A percentile compares a stretch with the other conserved stretches of the same genome.
Conservation (phyloP, 1,140 invertebrate genomes). For the Idris sp. region DNA sequence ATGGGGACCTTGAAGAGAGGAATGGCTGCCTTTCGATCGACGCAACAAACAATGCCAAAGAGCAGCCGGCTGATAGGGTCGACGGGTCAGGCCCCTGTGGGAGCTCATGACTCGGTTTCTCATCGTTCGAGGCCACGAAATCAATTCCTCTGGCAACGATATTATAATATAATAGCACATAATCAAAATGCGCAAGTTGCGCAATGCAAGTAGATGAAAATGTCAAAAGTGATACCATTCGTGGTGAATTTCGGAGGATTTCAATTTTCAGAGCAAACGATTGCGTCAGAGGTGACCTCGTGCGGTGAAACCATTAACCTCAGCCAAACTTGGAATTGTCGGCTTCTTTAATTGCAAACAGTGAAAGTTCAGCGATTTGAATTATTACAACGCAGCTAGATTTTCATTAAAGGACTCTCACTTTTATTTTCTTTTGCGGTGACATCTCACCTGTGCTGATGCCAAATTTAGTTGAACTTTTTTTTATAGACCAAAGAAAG, state of each 20-base stretch:
- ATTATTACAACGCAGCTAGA: constrained; percentile 11
- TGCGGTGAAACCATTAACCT: constrained; percentile 59
- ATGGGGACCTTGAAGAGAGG: constrained; percentile 59
- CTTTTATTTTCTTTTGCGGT: constrained; percentile 30
- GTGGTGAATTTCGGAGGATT: constrained; percentile 38
- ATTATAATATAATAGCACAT: no score
- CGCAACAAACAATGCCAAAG: constrained; percentile 73
- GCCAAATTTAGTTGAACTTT: no score
- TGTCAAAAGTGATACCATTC: constrained; percentile 50
- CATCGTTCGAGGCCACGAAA: constrained; percentile 69
- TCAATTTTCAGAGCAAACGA: constrained; percentile 50
- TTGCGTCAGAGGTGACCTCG: constrained; percentile 52
- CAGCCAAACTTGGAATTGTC: constrained; percentile 54
- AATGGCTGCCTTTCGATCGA: constrained; percentile 61
- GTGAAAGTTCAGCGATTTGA: constrained; percentile 58
- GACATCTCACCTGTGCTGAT: not conserved
- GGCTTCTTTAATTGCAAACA: constrained; percentile 64
- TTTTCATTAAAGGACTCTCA: constrained; percentile 33
- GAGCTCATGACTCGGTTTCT: constrained; percentile 71
- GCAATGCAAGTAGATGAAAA: constrained; percentile 51
- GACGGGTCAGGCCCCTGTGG: constrained; percentile 73
- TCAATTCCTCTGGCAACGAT: constrained; percentile 63
- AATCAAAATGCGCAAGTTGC: no score
- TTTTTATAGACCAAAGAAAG: no score
- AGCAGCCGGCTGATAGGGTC: constrained; percentile 73